A percentile compares a stretch with the other conserved stretches of the same genome.
Evolutionary conservation across 2,113 vertebrate genomes (phyloP).

Genomic region (Cariama cristata): DNA sequence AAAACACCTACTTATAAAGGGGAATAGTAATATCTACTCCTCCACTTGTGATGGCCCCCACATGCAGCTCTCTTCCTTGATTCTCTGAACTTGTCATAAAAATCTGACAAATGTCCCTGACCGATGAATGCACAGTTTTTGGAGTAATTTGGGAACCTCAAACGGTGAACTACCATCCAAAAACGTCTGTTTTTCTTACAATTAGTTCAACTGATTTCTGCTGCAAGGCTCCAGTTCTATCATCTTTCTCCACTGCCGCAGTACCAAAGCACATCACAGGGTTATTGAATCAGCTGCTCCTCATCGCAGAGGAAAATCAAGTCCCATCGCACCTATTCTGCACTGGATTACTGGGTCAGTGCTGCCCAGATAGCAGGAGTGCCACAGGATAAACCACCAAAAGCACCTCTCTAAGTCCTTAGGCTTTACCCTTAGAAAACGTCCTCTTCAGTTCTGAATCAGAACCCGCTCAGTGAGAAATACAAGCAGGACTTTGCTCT

Average conservation of each 20-base stretch:
- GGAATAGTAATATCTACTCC: background rate
- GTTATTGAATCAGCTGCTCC: background rate
- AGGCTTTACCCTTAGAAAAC: background rate
- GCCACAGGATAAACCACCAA: background rate
- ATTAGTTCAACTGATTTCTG: background rate
- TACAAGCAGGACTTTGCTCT: too few species aligned
- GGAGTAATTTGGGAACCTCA: background rate
- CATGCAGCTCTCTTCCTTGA: background rate
- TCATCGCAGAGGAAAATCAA: background rate
- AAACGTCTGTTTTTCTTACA: background rate
- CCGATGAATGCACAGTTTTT: background rate
- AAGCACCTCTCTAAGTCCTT: background rate
- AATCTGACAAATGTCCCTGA: background rate
- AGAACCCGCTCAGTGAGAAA: background rate
- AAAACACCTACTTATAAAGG: background rate
- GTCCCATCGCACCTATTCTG: background rate
- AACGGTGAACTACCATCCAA: background rate
- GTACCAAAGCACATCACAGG: background rate
- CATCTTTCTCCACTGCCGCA: background rate
- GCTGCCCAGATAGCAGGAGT: background rate
- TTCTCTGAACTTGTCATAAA: background rate
- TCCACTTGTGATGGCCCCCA: background rate
- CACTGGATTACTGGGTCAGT: background rate
- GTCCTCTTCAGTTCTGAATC: background rate
- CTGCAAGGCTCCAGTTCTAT: background rate